Evolutionary conservation across 2,888 invertebrate genomes (phyloP).

Genomic region (Deilephila porcellus): DNA sequence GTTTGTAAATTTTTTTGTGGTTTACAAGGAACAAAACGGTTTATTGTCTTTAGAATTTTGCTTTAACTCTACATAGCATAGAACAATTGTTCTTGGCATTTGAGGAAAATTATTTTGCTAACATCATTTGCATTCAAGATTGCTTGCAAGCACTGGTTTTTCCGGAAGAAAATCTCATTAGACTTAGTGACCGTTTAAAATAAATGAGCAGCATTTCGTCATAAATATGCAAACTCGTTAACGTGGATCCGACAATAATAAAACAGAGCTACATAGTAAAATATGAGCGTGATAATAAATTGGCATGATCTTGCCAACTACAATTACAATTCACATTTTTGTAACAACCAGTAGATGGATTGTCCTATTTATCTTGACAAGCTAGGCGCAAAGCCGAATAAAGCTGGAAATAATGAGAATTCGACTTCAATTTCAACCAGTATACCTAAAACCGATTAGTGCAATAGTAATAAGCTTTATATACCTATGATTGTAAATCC

Average conservation of each 20-base stretch:
- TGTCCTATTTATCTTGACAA: not conserved
- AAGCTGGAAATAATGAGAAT: not conserved
- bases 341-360: not conserved
- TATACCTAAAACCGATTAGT: too few relatives aligned
- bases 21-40: too few relatives aligned
- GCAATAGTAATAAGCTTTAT: too few relatives aligned
- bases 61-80: too few relatives aligned
- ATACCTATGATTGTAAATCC: too few relatives aligned
- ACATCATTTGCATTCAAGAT: too few relatives aligned
- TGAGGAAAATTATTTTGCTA: too few relatives aligned
- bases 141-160: too few relatives aligned
- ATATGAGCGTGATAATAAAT: conserved; percentile 19
- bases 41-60: too few relatives aligned
- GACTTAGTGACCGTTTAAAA: not conserved
- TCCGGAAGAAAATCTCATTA: not conserved
- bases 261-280: not conserved
- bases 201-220: conserved; percentile 1
- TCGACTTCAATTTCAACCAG: not conserved
- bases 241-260: not conserved
- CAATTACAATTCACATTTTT: not conserved
- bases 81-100: too few relatives aligned
- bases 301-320: conserved; percentile 2
- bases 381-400: not conserved
- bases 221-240: not conserved
- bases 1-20: too few relatives aligned